Conservation (phyloP, 1,140 invertebrate species). For the Drosophila grimshawi region DNA sequence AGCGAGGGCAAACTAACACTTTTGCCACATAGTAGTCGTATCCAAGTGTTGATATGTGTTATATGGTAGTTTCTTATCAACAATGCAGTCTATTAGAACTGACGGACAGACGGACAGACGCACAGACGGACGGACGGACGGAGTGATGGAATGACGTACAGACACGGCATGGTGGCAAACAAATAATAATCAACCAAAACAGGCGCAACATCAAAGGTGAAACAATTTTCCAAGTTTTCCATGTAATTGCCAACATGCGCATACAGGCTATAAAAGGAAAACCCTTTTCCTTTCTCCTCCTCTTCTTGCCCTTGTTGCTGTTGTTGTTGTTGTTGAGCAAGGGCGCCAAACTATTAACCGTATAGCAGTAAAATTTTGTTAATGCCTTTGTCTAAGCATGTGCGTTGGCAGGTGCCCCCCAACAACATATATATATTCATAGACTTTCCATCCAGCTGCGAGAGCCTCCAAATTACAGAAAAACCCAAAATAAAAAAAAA, state of each 20-base stretch:
- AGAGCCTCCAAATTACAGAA: constrained; percentile 19
- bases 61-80: constrained; percentile 78
- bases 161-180: constrained; percentile 69
- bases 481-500: constrained; percentile 21
- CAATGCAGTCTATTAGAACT: constrained; percentile 76
- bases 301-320: background rate
- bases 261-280: constrained; percentile 35
- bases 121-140: constrained; percentile 18
- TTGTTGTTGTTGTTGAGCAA: constrained; percentile 18
- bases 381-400: constrained; percentile 77
- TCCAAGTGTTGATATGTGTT: constrained; percentile 79
- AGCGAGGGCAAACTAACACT: constrained; percentile 71
- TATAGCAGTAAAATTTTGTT: constrained; percentile 82
- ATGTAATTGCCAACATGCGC: constrained; percentile 71
- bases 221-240: constrained; percentile 65
- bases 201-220: constrained; percentile 67
- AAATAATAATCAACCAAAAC: constrained; percentile 58
- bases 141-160: constrained; percentile 58
- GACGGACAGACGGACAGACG: constrained; percentile 22
- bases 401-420: constrained; percentile 69
- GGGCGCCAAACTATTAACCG: constrained; percentile 79
- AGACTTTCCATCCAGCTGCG: constrained; percentile 30
- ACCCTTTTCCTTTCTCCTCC: background rate
- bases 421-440: constrained; percentile 7
- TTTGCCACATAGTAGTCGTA: constrained; percentile 34